Conservation (phyloP, 64 coral and sea anemone species). For the Porites australiensis region DNA sequence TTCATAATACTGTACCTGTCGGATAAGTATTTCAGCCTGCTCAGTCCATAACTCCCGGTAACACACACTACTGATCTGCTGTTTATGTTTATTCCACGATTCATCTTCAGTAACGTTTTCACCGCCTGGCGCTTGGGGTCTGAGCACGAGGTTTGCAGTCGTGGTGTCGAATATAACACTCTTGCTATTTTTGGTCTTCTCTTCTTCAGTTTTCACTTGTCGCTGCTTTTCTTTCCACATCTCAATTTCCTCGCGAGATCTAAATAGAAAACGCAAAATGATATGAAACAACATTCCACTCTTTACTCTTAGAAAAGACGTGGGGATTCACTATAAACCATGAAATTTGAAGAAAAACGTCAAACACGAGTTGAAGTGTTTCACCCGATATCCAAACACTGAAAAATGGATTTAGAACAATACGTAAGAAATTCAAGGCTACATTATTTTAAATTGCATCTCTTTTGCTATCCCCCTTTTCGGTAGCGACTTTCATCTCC, state of each 20-base stretch:
- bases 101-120: conserved; percentile 52
- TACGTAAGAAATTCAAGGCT: too few relatives aligned
- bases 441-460: too few relatives aligned
- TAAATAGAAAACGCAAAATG: neutral
- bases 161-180: conserved; percentile 83
- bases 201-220: conserved; percentile 87
- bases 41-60: conserved; percentile 92
- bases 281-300: neutral
- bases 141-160: conserved; percentile 44
- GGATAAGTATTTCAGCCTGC: conserved; percentile 93
- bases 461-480: too few relatives aligned
- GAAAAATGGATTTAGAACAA: too few relatives aligned
- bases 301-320: too few relatives aligned
- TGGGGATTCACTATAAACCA: too few relatives aligned
- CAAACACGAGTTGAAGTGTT: too few relatives aligned
- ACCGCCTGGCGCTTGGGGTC: conserved; percentile 54
- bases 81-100: conserved; percentile 84
- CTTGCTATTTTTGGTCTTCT: conserved; percentile 67
- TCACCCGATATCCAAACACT: too few relatives aligned
- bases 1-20: conserved; percentile 67
- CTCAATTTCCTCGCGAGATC: conserved; percentile 96
- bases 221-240: conserved; percentile 97
- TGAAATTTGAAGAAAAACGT: too few relatives aligned
- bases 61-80: conserved; percentile 53
- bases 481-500: too few relatives aligned